These are phyloP conservation scores for Lasioglossum baleicum DNA, from an alignment of 1,140 invertebrate genomes.

Conservation along the genomic window DNA sequence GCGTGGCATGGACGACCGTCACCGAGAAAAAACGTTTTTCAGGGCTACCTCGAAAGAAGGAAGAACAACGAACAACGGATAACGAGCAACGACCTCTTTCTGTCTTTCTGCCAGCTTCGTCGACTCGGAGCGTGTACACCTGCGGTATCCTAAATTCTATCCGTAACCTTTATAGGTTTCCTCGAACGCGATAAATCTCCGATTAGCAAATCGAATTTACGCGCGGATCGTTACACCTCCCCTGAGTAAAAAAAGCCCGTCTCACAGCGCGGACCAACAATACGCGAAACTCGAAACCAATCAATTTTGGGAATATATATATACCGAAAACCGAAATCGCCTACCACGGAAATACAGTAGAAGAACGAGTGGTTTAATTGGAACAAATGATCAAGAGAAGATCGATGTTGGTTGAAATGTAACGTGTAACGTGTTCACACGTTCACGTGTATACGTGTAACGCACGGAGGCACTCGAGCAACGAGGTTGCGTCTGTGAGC, in stretches of 20 bases:
- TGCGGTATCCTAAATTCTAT: constrained; percentile 38
- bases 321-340: not conserved
- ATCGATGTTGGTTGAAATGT: no score
- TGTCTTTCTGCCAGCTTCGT: not conserved
- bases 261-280: constrained; percentile 29
- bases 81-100: not conserved
- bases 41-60: constrained; percentile 20
- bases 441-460: no score
- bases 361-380: not conserved
- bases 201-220: constrained; percentile 30
- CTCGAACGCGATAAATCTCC: constrained; percentile 22
- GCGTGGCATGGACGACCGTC: no score
- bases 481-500: constrained; percentile 29
- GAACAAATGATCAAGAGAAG: no score
- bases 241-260: constrained; percentile 63
- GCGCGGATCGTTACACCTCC: constrained; percentile 51
- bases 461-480: not conserved
- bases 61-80: constrained; percentile 34
- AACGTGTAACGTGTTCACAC: no score
- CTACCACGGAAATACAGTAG: no score
- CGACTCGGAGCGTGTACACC: constrained; percentile 14
- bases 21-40: constrained; percentile 10
- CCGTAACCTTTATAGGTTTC: not conserved
- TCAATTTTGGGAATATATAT: not conserved
- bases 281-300: not conserved